Evolutionary conservation across 2,888 invertebrate species (phyloP).

Genomic region (Asteroscopus sphinx): DNA sequence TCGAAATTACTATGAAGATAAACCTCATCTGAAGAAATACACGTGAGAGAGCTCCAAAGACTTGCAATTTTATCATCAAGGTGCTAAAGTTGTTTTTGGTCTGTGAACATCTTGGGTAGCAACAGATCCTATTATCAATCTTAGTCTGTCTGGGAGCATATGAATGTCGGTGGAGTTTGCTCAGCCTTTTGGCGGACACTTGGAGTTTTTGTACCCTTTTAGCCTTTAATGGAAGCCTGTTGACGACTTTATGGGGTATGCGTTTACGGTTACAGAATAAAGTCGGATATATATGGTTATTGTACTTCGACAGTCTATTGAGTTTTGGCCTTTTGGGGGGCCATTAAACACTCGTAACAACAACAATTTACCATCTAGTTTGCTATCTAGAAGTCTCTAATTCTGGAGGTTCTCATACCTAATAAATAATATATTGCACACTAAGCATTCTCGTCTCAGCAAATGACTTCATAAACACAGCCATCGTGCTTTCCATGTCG

Average conservation of each 20-base stretch:
- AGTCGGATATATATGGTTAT: too few species aligned
- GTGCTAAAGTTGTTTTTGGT: constrained; percentile 58
- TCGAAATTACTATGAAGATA: constrained; percentile 54
- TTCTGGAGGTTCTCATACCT: constrained; percentile 2
- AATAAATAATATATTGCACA: constrained; percentile 9
- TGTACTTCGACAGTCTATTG: too few species aligned
- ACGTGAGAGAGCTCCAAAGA: constrained; percentile 36
- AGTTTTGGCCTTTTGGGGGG: not conserved
- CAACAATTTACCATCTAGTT: too few species aligned
- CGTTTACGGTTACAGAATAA: constrained; percentile 34
- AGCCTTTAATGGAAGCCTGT: constrained; percentile 57
- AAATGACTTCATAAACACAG: constrained; percentile 22
- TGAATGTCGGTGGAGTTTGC: constrained; percentile 67
- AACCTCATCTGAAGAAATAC: constrained; percentile 45
- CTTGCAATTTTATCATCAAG: constrained; percentile 48
- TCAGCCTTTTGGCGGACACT: constrained; percentile 67
- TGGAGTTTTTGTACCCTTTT: constrained; percentile 59
- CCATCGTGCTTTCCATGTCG: constrained; percentile 23
- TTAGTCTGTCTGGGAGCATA: constrained; percentile 63
- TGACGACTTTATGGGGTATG: constrained; percentile 58
- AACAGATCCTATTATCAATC: constrained; percentile 71
- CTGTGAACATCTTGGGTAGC: constrained; percentile 61
- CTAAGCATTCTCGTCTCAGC: constrained; percentile 6
- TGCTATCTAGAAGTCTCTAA: not conserved
- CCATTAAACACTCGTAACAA: too few species aligned